phyloP scores from a whole-genome alignment of 2,888 invertebrate species.

The Morinoia aosen region DNA sequence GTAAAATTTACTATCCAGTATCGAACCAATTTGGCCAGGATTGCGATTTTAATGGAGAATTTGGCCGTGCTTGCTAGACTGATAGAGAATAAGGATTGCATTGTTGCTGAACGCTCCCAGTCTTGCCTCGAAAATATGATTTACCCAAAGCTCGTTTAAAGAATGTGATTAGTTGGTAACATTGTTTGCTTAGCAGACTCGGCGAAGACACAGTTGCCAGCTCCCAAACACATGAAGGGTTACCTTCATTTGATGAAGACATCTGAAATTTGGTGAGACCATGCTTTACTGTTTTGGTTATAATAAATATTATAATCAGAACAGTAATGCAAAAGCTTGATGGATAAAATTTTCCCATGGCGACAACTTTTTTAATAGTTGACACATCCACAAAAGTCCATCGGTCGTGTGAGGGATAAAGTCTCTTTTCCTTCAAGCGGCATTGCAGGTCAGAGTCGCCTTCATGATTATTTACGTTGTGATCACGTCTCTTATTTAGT shows the following conservation, averaged over 20 bases:
- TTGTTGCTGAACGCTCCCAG: not conserved
- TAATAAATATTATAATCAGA: no score
- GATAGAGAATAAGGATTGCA: not conserved
- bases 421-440: not conserved
- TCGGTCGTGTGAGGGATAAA: not conserved
- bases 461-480: not conserved
- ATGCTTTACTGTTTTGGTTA: no score
- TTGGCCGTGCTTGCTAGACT: not conserved
- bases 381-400: not conserved
- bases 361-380: no score
- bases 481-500: not conserved
- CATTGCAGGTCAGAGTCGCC: not conserved
- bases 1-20: slow-evolving; percentile 13
- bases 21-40: slow-evolving; percentile 40
- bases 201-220: not conserved
- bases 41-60: slow-evolving; percentile 46
- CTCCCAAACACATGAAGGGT: not conserved
- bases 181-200: not conserved
- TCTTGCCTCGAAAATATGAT: not conserved
- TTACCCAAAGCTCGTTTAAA: not conserved
- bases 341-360: no score
- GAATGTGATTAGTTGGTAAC: not conserved
- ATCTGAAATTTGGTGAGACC: no score
- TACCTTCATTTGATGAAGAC: no score
- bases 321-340: no score